Percentiles rank a stretch among this genome's conserved stretches.
These are phyloP conservation scores for Actinopyga echinites DNA, from an alignment of 53 echinoderm and acorn worm species.

Conservation along the genomic window DNA sequence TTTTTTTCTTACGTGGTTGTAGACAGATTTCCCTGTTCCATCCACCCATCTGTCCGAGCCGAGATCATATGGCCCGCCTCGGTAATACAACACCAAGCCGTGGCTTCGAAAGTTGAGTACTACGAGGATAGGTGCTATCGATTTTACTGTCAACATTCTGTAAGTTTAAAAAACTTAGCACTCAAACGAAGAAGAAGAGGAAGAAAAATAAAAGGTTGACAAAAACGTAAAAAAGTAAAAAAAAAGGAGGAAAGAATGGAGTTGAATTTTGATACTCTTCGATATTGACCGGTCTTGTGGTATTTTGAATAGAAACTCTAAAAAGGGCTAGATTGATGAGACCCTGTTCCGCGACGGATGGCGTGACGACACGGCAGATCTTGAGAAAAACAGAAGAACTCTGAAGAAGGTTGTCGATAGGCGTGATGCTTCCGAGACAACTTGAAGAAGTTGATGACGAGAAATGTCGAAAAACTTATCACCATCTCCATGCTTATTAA, in stretches of 20 bases:
- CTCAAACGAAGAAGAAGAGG: conserved; percentile 6
- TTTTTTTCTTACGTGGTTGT: neutral
- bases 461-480: conserved; percentile 26
- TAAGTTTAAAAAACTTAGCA: conserved; percentile 40
- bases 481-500: too few relatives aligned
- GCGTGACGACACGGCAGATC: conserved; percentile 24
- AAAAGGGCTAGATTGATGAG: conserved; percentile 1
- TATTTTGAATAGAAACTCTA: neutral
- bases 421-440: conserved; percentile 5
- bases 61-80: conserved; percentile 16
- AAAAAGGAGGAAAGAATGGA: neutral
- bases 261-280: conserved; percentile 24
- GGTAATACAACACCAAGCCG: conserved; percentile 34
- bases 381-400: conserved; percentile 16
- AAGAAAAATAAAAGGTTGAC: neutral
- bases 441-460: conserved; percentile 26
- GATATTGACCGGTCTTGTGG: conserved; percentile 31
- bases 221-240: neutral
- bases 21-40: conserved; percentile 31
- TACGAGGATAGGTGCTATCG: conserved; percentile 4
- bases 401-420: conserved; percentile 30
- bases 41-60: conserved; percentile 26
- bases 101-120: conserved; percentile 19
- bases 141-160: conserved; percentile 13
- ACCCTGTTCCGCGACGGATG: conserved; percentile 13